These are phyloP conservation scores for Tetramorium simillimum DNA, from an alignment of 1,140 invertebrate genomes.

Conservation along the genomic window DNA sequence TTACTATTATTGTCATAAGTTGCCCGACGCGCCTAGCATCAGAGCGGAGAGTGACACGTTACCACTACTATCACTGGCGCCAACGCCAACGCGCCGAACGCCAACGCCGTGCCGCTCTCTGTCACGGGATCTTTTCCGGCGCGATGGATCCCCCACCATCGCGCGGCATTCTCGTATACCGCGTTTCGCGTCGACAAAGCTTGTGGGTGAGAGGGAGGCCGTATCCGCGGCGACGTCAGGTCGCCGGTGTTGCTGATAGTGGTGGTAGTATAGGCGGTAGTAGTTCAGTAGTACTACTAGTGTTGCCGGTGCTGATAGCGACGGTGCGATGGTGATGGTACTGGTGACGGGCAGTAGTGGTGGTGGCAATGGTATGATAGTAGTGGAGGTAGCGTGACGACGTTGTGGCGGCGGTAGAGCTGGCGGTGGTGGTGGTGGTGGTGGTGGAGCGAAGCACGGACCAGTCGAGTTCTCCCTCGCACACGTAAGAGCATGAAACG, in stretches of 20 bases:
- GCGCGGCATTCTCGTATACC: conserved; percentile 23
- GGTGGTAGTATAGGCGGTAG: conserved; percentile 7
- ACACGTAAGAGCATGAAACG: conserved; percentile 67
- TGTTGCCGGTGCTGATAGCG: conserved; percentile 20
- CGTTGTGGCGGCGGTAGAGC: not conserved
- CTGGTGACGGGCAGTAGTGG: not conserved
- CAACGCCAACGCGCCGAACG: conserved; percentile 30
- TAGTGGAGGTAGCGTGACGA: not conserved
- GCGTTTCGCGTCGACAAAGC: conserved; percentile 53
- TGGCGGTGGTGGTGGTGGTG: conserved; percentile 6
- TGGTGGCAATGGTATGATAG: not conserved
- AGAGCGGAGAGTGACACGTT: not conserved
- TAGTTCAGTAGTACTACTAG: conserved; percentile 62
- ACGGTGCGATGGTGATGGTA: not conserved
- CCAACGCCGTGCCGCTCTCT: conserved; percentile 38
- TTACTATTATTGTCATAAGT: conserved; percentile 48
- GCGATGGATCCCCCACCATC: conserved; percentile 36
- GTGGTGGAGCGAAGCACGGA: conserved; percentile 48
- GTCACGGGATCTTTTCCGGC: conserved; percentile 53
- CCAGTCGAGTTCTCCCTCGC: conserved; percentile 72
- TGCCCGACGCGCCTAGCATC: conserved; percentile 58
- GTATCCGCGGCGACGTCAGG: conserved; percentile 28
- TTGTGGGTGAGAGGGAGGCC: conserved; percentile 16
- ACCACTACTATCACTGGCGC: conserved; percentile 38
- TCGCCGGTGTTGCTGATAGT: conserved; percentile 7